Evolutionary conservation across 2,113 vertebrate species (phyloP).

Genomic region (Machaerirhynchus nigripectus): DNA sequence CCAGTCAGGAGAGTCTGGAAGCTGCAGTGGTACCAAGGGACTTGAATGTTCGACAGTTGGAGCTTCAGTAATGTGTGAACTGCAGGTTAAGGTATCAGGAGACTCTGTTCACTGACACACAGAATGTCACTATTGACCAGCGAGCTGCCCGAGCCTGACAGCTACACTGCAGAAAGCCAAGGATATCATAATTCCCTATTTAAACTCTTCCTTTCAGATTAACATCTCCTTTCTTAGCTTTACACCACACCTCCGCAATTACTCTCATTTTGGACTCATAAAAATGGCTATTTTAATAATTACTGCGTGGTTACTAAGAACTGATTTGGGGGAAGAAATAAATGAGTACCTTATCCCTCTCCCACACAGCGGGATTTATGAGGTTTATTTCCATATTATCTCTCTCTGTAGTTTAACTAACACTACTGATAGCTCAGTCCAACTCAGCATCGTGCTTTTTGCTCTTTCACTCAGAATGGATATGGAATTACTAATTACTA

Average conservation of each 20-base stretch:
- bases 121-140: slow-evolving; percentile 93
- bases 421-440: background rate
- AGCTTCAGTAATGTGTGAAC: slow-evolving; percentile 87
- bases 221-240: slow-evolving; percentile 56
- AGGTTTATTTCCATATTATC: slow-evolving; percentile 23
- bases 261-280: background rate
- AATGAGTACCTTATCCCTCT: background rate
- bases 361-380: background rate
- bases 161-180: slow-evolving; percentile 65
- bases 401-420: background rate
- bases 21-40: slow-evolving; percentile 87
- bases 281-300: slow-evolving; percentile 51
- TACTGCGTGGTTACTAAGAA: slow-evolving; percentile 16
- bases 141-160: slow-evolving; percentile 78
- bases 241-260: slow-evolving; percentile 19
- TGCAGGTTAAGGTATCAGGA: slow-evolving; percentile 80
- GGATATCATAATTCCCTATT: slow-evolving; percentile 70
- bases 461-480: background rate
- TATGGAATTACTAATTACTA: background rate
- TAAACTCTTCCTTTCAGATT: slow-evolving; percentile 61
- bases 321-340: slow-evolving; percentile 24
- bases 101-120: slow-evolving; percentile 89
- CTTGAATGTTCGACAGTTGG: slow-evolving; percentile 80
- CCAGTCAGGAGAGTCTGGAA: slow-evolving; percentile 91
- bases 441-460: background rate